Percentiles rank a stretch among this genome's conserved stretches.
These are phyloP conservation scores for Eretmochelys imbricata DNA, from an alignment of 2,113 vertebrate species.

Conservation along the genomic window DNA sequence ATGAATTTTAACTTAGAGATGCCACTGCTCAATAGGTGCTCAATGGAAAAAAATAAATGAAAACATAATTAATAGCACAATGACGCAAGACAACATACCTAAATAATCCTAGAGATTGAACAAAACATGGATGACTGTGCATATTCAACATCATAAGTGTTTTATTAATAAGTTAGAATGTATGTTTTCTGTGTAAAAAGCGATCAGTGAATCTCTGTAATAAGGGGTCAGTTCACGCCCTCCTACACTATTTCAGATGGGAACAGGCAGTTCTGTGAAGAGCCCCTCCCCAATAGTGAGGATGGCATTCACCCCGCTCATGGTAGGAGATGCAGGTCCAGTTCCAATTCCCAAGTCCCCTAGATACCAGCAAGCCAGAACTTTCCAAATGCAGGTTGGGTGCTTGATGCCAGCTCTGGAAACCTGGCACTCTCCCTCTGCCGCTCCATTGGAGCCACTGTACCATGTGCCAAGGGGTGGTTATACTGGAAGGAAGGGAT, in stretches of 20 bases:
- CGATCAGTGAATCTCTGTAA: neutral
- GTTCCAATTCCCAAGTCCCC: neutral
- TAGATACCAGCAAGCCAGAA: neutral
- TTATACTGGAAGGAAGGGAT: too few relatives aligned
- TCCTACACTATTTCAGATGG: neutral
- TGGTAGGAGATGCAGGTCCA: neutral
- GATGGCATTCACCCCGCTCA: fast-evolving
- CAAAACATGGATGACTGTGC: neutral
- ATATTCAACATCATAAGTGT: neutral
- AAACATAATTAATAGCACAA: neutral
- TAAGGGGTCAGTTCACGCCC: fast-evolving
- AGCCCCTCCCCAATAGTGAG: neutral
- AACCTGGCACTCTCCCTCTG: neutral
- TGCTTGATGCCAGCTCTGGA: neutral
- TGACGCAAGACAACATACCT: neutral
- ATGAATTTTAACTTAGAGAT: neutral
- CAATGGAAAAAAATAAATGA: neutral
- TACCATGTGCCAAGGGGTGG: neutral
- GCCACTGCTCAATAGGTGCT: neutral
- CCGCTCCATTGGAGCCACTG: neutral
- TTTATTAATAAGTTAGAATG: neutral
- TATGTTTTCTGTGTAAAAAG: neutral
- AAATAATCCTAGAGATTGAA: neutral
- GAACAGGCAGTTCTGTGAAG: neutral
- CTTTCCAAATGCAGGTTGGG: neutral